Percentiles rank a stretch among this genome's conserved stretches.
These are phyloP conservation scores for Volucella inflata DNA, from an alignment of 2,888 invertebrate genomes.

Conservation along the genomic window DNA sequence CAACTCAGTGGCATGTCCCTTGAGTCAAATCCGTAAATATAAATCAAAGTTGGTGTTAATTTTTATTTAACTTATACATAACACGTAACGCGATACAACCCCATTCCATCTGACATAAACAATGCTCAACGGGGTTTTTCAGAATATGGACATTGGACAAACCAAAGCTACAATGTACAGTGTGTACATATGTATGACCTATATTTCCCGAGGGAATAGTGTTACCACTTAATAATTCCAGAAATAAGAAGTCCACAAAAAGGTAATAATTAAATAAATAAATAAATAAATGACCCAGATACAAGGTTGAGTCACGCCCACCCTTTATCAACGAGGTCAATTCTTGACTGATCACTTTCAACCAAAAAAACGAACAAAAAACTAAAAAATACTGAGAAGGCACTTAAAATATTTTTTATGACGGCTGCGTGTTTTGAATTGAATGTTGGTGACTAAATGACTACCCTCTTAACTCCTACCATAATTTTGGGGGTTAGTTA, in stretches of 20 bases:
- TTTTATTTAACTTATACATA: background rate
- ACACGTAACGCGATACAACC: constrained; percentile 1
- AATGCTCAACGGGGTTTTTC: background rate
- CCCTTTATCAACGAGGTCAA: constrained; percentile 2
- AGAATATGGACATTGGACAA: background rate
- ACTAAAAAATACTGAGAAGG: constrained; percentile 22
- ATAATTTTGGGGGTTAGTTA: background rate
- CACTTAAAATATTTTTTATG: constrained; percentile 56
- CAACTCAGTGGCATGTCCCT: background rate
- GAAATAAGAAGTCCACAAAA: background rate
- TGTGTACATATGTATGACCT: constrained; percentile 44
- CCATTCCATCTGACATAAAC: background rate
- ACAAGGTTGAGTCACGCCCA: constrained; percentile 14
- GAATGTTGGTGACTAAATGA: constrained; percentile 45
- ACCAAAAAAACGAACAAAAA: constrained; percentile 28
- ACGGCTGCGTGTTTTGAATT: constrained; percentile 56
- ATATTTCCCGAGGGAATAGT: constrained; percentile 44
- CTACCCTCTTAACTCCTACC: constrained; percentile 33
- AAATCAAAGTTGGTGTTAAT: background rate
- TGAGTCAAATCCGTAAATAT: background rate
- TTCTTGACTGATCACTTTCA: constrained; percentile 47
- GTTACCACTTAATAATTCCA: too few species aligned
- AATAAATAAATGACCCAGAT: constrained; percentile 63
- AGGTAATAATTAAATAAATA: constrained; percentile 7
- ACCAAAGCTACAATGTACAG: constrained; percentile 14